Conservation (phyloP, 2,797 vertebrate genomes). For the Clarias fuscus region DNA sequence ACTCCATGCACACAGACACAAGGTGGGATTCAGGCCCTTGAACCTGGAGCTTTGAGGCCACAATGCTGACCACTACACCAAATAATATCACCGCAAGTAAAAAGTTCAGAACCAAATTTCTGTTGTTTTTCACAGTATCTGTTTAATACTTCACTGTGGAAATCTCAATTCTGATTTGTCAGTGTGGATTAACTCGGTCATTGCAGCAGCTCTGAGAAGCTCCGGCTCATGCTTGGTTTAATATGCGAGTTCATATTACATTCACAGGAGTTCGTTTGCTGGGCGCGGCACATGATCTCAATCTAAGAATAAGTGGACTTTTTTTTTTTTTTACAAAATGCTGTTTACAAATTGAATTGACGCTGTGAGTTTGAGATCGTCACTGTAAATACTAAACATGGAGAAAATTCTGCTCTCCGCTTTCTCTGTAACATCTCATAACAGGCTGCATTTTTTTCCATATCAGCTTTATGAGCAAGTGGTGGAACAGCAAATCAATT, state of each 20-base stretch:
- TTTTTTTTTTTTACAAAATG: neutral
- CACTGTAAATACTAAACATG: neutral
- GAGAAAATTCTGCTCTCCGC: neutral
- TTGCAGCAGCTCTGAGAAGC: neutral
- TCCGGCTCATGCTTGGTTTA: neutral
- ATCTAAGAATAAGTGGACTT: neutral
- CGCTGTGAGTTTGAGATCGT: neutral
- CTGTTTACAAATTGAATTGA: neutral
- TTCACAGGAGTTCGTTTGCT: neutral
- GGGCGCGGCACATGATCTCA: neutral
- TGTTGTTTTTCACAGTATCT: neutral
- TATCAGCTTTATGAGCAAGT: neutral
- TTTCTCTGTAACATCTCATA: neutral
- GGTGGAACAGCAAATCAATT: neutral
- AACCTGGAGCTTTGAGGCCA: too few relatives aligned
- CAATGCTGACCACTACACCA: too few relatives aligned
- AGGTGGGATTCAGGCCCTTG: too few relatives aligned
- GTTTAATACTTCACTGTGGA: neutral
- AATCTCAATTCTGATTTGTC: neutral
- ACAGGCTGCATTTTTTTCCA: neutral
- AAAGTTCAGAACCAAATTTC: neutral
- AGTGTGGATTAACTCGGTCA: too few relatives aligned
- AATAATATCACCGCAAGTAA: neutral
- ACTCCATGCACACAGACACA: too few relatives aligned
- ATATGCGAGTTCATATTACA: neutral